Conservation (phyloP, 2,888 invertebrate species). For the Antheraea yamamai region DNA sequence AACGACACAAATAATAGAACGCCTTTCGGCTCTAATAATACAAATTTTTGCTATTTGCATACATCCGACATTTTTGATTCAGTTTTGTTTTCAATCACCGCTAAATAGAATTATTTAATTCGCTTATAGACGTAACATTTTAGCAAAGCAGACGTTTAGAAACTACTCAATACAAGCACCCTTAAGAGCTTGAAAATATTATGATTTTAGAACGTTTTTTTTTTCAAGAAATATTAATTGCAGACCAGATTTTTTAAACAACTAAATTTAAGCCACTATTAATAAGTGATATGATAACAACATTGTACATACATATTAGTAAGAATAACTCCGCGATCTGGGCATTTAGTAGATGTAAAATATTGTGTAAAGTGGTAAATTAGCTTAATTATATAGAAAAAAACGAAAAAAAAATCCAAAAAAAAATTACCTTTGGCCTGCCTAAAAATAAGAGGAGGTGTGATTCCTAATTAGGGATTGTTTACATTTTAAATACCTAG, state of each 20-base stretch:
- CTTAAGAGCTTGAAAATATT: too few relatives aligned
- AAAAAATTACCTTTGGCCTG: not conserved
- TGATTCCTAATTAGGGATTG: not conserved
- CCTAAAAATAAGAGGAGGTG: not conserved
- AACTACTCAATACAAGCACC: too few relatives aligned
- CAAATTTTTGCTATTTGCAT: too few relatives aligned
- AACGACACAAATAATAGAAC: too few relatives aligned
- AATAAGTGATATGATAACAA: not conserved
- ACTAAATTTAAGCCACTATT: not conserved
- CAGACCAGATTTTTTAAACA: not conserved
- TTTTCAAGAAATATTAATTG: not conserved
- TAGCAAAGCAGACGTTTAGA: too few relatives aligned
- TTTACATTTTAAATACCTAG: not conserved
- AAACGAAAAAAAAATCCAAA: not conserved
- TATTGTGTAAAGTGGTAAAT: not conserved
- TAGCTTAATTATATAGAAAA: not conserved
- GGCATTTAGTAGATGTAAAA: not conserved
- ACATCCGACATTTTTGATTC: too few relatives aligned
- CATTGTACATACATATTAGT: not conserved
- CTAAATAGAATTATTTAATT: too few relatives aligned
- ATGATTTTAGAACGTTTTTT: too few relatives aligned
- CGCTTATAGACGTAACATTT: too few relatives aligned
- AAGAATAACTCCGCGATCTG: not conserved
- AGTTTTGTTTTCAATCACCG: too few relatives aligned
- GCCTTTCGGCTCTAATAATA: too few relatives aligned